Conservation (phyloP, 2,888 invertebrate genomes). For the Charanyca ferruginea region DNA sequence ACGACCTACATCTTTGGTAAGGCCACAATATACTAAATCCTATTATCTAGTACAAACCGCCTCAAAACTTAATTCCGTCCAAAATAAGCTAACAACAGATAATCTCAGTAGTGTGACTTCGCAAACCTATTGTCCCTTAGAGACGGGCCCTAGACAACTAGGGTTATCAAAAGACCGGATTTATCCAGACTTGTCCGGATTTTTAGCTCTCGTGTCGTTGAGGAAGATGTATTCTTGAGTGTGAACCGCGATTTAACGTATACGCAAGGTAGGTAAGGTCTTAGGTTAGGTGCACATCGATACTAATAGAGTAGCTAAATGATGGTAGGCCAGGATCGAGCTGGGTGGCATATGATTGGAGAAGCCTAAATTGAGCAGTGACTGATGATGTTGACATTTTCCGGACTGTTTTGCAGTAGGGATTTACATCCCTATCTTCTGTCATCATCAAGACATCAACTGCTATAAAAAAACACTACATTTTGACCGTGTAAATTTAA, state of each 20-base stretch:
- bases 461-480: too few species aligned
- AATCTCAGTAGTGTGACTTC: constrained; percentile 50
- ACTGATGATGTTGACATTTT: too few species aligned
- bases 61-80: constrained; percentile 38
- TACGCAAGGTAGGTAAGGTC: background rate
- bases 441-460: too few species aligned
- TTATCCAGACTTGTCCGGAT: background rate
- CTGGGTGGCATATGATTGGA: background rate
- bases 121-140: constrained; percentile 47
- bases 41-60: constrained; percentile 21
- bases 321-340: background rate
- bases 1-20: constrained; percentile 10
- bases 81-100: constrained; percentile 36
- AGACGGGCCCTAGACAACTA: constrained; percentile 22
- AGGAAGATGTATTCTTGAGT: too few species aligned
- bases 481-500: too few species aligned
- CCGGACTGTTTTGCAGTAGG: background rate
- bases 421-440: too few species aligned
- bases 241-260: too few species aligned
- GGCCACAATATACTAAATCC: constrained; percentile 1
- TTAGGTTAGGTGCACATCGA: background rate
- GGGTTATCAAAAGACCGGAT: constrained; percentile 20
- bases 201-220: background rate
- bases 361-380: background rate
- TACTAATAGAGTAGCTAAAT: background rate